Evolutionary conservation across 2,888 invertebrate species (phyloP), one percentile per base, ranked within the genome.

Genomic region (Nasonia oneida): DNA sequence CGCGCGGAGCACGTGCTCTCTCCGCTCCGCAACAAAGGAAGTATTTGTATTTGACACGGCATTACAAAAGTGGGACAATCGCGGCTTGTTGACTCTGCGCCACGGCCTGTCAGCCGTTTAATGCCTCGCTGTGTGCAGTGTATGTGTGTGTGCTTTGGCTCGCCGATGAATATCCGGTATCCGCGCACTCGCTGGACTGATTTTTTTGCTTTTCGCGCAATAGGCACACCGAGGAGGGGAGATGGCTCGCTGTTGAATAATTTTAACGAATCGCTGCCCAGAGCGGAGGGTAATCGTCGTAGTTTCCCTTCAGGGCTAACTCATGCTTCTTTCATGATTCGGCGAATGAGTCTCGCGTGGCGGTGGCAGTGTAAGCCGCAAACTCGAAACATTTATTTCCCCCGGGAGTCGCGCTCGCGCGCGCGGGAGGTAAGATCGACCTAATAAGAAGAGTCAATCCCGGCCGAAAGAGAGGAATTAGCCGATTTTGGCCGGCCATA

Each of bases 351-450:
- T 79, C 74, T 79, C 67, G 50, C 39, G 70, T 39, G 33, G 15
- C 71, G 37, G 33, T 42, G 39, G 33, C 42, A 67, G 29, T 47
- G 37, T 37, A 37, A 8, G 39, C 12, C 42, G 37, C 71, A 74
- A 74, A 67, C 64, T 75, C 75, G 81, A 82, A 82, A 74, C 79
- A 64, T 74, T 85, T 75, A 86, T 86, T 86, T 86, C 82, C 85
- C 85, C 23, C 5, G 85, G 75, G 85, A n/a, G 3, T 67, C 64
- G 75, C 74, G 18, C 14, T 1, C 0, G 3, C 10, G 18, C 12
- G 10, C 15, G 18, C 15, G 74, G 29, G 4, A n/a, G 47, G 67
- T 73, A 75, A 82, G 82, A 67, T 78, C 67, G 53, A 78, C 75
- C 74, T 78, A 82, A 78, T 79, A 82, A 78, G 82, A 82, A 50